phyloP scores from a whole-genome alignment of 2,113 vertebrate genomes.

The Prinia subflava region DNA sequence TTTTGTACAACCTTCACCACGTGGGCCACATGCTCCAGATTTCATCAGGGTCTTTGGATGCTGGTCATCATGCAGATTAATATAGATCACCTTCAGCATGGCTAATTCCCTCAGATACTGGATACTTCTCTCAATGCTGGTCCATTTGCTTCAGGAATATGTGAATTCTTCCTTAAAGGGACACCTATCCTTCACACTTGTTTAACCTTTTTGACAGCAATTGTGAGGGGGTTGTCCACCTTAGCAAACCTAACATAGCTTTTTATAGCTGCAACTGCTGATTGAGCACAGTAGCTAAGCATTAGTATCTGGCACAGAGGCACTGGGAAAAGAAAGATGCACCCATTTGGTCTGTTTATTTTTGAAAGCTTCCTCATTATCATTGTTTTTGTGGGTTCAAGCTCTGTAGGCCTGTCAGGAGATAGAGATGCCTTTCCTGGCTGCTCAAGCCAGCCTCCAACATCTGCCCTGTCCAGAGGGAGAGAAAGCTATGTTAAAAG shows the following conservation, averaged over 20 bases:
- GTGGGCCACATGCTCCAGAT: accelerated
- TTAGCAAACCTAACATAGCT: background rate
- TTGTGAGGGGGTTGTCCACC: background rate
- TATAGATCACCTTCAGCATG: background rate
- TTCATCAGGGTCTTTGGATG: background rate
- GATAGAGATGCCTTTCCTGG: background rate
- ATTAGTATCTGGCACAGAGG: background rate
- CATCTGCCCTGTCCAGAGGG: background rate
- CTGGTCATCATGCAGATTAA: background rate
- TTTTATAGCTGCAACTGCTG: background rate
- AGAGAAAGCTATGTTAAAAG: background rate
- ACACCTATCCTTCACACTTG: background rate
- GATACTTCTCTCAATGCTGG: background rate
- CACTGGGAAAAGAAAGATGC: background rate
- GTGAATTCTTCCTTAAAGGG: background rate
- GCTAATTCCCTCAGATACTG: background rate
- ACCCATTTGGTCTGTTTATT: background rate
- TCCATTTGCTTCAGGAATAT: background rate
- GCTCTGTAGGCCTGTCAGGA: background rate
- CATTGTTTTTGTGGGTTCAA: slow-evolving; percentile 18
- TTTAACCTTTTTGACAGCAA: background rate
- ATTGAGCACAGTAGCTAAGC: background rate
- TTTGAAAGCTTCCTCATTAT: slow-evolving; percentile 20
- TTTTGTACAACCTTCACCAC: background rate
- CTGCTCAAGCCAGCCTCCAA: background rate